Conservation (phyloP, 2,888 invertebrate species). For the Ennomos fuscantarius region DNA sequence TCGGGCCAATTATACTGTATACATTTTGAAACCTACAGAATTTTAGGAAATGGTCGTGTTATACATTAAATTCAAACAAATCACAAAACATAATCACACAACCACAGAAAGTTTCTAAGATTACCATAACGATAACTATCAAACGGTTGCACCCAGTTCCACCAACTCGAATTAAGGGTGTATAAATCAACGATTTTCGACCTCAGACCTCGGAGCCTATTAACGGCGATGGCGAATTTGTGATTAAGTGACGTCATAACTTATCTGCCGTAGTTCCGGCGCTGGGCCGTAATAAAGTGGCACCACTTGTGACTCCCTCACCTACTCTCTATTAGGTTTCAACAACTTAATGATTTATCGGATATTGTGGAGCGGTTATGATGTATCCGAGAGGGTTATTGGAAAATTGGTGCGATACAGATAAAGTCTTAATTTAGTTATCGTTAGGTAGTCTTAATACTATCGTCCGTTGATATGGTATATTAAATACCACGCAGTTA, state of each 20-base stretch:
- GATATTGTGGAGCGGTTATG: constrained; percentile 45
- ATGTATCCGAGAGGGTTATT: constrained; percentile 38
- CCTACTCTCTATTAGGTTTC: constrained; percentile 62
- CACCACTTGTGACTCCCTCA: constrained; percentile 56
- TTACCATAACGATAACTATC: constrained; percentile 31
- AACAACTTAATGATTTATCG: constrained; percentile 54
- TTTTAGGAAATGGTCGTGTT: too few relatives aligned
- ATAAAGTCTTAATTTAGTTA: too few relatives aligned
- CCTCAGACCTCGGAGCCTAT: constrained; percentile 53
- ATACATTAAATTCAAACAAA: background rate
- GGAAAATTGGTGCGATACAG: constrained; percentile 2
- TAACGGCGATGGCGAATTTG: constrained; percentile 67
- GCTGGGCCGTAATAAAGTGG: constrained; percentile 55
- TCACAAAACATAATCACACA: background rate
- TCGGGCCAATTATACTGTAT: too few relatives aligned
- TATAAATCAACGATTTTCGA: constrained; percentile 59
- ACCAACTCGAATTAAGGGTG: constrained; percentile 51
- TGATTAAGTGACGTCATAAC: constrained; percentile 71
- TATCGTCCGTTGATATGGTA: too few relatives aligned
- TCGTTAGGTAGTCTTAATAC: too few relatives aligned
- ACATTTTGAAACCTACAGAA: too few relatives aligned
- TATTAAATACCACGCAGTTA: too few relatives aligned
- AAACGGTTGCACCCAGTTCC: constrained; percentile 31
- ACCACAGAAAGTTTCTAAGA: constrained; percentile 9
- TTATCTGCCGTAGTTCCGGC: constrained; percentile 63